Evolutionary conservation across 2,888 invertebrate species (phyloP).

Genomic region (Linnaemya vulpina): DNA sequence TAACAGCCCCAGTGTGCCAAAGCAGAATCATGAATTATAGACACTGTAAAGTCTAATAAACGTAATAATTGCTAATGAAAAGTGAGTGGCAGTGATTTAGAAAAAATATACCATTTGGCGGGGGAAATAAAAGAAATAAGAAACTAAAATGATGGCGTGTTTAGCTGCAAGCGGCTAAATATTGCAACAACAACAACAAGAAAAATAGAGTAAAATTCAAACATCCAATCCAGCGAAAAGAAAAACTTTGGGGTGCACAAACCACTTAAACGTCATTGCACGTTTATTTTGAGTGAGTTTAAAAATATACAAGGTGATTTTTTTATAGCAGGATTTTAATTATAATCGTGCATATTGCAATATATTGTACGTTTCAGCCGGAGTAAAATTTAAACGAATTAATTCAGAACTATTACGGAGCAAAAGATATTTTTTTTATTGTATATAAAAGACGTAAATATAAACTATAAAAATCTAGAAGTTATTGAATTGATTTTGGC

Average conservation of each 20-base stretch:
- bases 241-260: conserved; percentile 3
- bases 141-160: conserved; percentile 64
- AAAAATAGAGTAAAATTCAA: not conserved
- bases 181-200: not conserved
- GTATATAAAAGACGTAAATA: too few relatives aligned
- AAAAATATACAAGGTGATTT: not conserved
- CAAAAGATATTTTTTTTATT: too few relatives aligned
- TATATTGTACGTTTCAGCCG: too few relatives aligned
- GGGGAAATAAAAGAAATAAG: not conserved
- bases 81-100: conserved; percentile 71
- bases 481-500: too few relatives aligned
- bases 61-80: conserved; percentile 71
- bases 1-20: conserved; percentile 46
- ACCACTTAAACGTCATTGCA: conserved; percentile 10
- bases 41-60: conserved; percentile 67
- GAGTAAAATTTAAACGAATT: too few relatives aligned
- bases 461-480: too few relatives aligned
- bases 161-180: conserved; percentile 41
- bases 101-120: conserved; percentile 18
- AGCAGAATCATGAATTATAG: conserved; percentile 66
- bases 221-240: conserved; percentile 2
- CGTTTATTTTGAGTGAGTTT: not conserved
- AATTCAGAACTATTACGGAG: too few relatives aligned
- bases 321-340: not conserved
- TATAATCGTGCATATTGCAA: not conserved